A percentile compares a stretch with the other conserved stretches of the same genome.
phyloP scores from a whole-genome alignment of 53 echinoderm and acorn worm species.

The Hippasteria phrygiana region DNA sequence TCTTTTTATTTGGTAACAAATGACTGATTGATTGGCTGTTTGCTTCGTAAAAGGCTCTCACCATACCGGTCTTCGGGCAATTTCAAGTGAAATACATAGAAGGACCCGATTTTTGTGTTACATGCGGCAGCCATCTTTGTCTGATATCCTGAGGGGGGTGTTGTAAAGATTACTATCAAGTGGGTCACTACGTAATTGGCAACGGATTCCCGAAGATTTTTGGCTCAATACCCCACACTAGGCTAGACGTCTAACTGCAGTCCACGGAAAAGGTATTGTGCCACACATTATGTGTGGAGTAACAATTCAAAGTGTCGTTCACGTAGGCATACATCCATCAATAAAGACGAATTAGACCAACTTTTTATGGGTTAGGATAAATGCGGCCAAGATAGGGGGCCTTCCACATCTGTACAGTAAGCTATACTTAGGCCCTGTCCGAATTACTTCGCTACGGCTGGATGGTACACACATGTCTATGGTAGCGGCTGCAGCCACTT shows the following conservation, averaged over 20 bases:
- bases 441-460: no score
- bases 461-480: no score
- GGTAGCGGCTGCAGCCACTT: no score
- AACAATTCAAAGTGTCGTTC: no score
- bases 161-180: neutral
- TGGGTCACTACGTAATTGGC: conserved; percentile 12
- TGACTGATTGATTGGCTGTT: conserved; percentile 55
- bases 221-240: neutral
- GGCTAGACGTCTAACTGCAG: neutral
- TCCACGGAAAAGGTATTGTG: no score
- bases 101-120: neutral
- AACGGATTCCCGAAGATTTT: neutral
- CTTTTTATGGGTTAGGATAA: no score
- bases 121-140: neutral
- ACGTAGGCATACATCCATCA: no score
- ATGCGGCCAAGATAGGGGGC: no score
- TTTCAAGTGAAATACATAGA: neutral
- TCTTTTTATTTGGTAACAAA: conserved; percentile 38
- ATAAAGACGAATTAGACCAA: no score
- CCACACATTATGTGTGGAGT: no score
- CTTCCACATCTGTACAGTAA: no score
- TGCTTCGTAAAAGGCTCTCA: conserved; percentile 45
- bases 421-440: no score
- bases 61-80: conserved; percentile 37
- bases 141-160: neutral